A percentile compares a stretch with the other conserved stretches of the same genome.
Evolutionary conservation across 2,888 invertebrate species (phyloP).

Genomic region (Mylabris sibirica): DNA sequence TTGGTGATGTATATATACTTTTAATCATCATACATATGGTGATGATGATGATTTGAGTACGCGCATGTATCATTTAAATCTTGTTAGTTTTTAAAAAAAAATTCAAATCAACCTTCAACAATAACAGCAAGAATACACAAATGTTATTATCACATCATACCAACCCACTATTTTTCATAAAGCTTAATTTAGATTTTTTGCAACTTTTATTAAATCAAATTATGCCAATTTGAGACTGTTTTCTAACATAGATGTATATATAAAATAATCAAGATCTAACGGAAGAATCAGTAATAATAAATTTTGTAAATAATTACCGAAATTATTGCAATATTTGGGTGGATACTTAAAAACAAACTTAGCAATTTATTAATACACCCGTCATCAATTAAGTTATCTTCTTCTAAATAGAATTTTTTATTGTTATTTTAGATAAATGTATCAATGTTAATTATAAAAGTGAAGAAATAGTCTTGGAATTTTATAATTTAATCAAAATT

Average conservation of each 20-base stretch:
- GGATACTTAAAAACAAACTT: background rate
- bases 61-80: constrained; percentile 15
- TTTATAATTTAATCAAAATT: constrained; percentile 12
- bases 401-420: background rate
- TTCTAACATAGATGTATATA: background rate
- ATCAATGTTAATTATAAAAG: constrained; percentile 11
- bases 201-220: background rate
- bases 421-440: background rate
- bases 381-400: background rate
- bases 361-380: background rate
- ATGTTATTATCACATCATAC: constrained; percentile 10
- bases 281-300: too few species aligned
- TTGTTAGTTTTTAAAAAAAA: constrained; percentile 17
- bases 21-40: constrained; percentile 29
- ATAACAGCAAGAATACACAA: background rate
- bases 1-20: constrained; percentile 30
- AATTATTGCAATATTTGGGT: too few species aligned
- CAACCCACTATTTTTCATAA: constrained; percentile 5
- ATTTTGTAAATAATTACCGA: background rate
- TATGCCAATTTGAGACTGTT: background rate
- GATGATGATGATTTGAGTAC: constrained; percentile 17
- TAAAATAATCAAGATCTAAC: too few species aligned
- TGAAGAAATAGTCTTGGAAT: constrained; percentile 12
- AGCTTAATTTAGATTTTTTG: constrained; percentile 12
- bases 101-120: constrained; percentile 7